A percentile compares a stretch with the other conserved stretches of the same genome.
Conservation (phyloP, 37 sponge, comb jelly and placozoan species). For the Cladorhizidae sp. region DNA sequence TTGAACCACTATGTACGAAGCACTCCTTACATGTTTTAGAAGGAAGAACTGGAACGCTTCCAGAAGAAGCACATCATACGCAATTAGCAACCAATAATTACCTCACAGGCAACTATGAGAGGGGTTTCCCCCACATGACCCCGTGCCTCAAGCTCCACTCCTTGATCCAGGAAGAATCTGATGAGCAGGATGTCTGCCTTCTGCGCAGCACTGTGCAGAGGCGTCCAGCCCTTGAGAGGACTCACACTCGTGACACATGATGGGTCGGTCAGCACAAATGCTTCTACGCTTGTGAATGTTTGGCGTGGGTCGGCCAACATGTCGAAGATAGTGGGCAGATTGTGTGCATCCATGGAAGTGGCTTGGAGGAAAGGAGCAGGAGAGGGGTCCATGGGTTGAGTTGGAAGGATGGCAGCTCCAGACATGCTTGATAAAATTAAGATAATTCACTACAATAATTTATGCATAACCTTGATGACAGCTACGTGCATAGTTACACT, state of each 20-base stretch:
- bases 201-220: constrained; percentile 20
- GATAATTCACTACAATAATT: no score
- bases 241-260: not conserved
- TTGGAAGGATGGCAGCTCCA: no score
- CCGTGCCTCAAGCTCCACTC: constrained; percentile 35
- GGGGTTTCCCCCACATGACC: constrained; percentile 45
- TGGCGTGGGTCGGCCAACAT: not conserved
- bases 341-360: no score
- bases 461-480: no score
- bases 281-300: constrained; percentile 1
- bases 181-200: constrained; percentile 33
- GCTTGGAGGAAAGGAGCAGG: no score
- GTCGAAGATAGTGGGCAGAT: constrained; percentile 3
- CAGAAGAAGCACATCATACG: no score
- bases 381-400: no score
- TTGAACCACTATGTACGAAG: no score
- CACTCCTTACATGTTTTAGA: no score
- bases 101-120: constrained; percentile 55
- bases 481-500: no score
- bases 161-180: constrained; percentile 16
- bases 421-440: no score
- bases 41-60: no score
- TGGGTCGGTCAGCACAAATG: constrained; percentile 4
- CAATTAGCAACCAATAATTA: not conserved
- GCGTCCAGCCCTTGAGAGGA: constrained; percentile 12